Evolutionary conservation across 2,888 invertebrate species (phyloP), one percentile per base, ranked within the genome.

Genomic region (Oscheius onirici): DNA sequence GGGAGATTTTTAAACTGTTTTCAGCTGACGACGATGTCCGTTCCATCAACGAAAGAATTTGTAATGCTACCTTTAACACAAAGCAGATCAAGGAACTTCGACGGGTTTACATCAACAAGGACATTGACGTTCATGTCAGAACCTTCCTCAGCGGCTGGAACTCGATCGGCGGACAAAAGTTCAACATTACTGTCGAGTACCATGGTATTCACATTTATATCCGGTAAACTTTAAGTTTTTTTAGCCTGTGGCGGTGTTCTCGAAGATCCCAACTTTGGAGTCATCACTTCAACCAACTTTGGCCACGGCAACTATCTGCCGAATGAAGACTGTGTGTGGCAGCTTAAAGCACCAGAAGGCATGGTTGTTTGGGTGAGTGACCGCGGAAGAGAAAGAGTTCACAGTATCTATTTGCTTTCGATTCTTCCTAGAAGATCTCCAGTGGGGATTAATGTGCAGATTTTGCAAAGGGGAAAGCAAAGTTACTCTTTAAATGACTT

Each of bases 271-370:
- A 74, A 76, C 26, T 58, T 51, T 20, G 84, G 84, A 51, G 58
- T 69, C 10, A 74, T 84, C 6, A 72, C 69, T 5, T 76, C 76
- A 40, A 78, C 80, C 26, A 77, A 78, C 49, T 83, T 52, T n/a
- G 76, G 66, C 3, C 79, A 58, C n/a, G 72, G 72, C 8, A 71
- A 69, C 34, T 86, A 86, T 73, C 58, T 77, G n/a, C 67, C 80
- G 41, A 76, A 83, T 66, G 73, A 77, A 11, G 58, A 80, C 22
- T 86, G 86, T 57, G 28, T 80, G 57, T 86, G 86, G 86, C 34
- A 77, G 55, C 72, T 86, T 10, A 66, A 71, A 44, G 86, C 86
- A 5, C 85, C 86, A 6, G 84, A 82, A 54, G 85, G 85, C 20
- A 72, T 77, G 70, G 72, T 83, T 65, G 77, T 86, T 8, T 57